phyloP scores from a whole-genome alignment of 2,888 invertebrate genomes.

The Ophioninae sp. region DNA sequence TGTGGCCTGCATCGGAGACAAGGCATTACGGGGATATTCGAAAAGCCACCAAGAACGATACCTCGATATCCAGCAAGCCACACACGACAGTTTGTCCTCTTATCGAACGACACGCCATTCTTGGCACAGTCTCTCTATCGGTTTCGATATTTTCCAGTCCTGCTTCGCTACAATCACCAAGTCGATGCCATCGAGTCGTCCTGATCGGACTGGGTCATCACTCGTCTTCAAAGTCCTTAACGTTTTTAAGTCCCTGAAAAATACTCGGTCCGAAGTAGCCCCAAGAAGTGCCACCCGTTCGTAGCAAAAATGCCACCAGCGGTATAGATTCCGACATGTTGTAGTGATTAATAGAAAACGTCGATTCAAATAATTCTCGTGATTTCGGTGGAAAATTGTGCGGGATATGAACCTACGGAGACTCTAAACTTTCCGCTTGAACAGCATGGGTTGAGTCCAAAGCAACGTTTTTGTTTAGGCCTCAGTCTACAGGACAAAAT shows the following conservation, averaged over 20 bases:
- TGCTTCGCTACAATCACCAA: not conserved
- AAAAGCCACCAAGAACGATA: conserved; percentile 33
- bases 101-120: conserved; percentile 1
- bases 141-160: not conserved
- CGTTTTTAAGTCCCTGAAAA: not conserved
- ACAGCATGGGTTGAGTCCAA: not conserved
- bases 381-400: not conserved
- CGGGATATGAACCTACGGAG: not conserved
- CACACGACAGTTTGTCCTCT: not conserved
- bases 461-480: too few species aligned
- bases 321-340: not conserved
- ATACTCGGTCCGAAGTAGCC: not conserved
- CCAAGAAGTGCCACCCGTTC: not conserved
- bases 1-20: conserved; percentile 40
- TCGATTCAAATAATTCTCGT: not conserved
- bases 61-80: not conserved
- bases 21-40: conserved; percentile 45
- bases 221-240: not conserved
- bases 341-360: not conserved
- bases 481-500: too few species aligned
- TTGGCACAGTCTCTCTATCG: not conserved
- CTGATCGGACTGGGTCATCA: not conserved
- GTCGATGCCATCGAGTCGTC: not conserved
- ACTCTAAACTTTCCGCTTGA: not conserved
- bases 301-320: not conserved